phyloP scores from a whole-genome alignment of 1,140 invertebrate species.

The Cydia pomonella region DNA sequence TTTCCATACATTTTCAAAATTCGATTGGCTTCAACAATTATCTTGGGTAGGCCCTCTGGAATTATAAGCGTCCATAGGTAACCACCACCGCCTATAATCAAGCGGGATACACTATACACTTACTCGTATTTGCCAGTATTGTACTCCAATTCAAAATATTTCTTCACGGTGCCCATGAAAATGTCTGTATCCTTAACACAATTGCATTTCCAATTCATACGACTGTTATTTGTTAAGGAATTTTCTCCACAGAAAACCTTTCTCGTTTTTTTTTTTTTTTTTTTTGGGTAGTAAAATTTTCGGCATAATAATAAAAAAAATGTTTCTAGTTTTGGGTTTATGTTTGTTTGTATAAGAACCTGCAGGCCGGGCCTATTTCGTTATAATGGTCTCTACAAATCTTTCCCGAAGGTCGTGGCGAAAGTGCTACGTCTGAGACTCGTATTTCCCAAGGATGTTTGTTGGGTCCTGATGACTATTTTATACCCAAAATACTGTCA shows the following conservation, averaged over 20 bases:
- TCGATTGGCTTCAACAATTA: too few species aligned
- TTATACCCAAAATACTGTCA: neutral
- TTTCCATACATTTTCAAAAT: too few species aligned
- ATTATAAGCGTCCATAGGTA: too few species aligned
- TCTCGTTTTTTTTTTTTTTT: too few species aligned
- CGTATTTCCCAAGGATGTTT: constrained; percentile 9
- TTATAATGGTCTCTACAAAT: constrained; percentile 28
- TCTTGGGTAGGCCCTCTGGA: too few species aligned
- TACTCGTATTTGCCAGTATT: too few species aligned
- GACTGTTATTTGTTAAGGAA: constrained; percentile 4
- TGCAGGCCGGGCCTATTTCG: constrained; percentile 4
- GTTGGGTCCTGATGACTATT: constrained; percentile 9
- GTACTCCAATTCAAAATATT: too few species aligned
- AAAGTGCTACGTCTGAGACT: constrained; percentile 18
- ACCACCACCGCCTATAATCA: too few species aligned
- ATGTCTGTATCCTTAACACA: neutral
- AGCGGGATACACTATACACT: too few species aligned
- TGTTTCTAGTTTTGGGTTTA: neutral
- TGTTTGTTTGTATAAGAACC: constrained; percentile 2
- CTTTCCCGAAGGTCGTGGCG: constrained; percentile 21
- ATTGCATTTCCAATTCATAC: constrained; percentile 21
- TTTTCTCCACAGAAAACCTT: neutral
- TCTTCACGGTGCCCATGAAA: neutral
- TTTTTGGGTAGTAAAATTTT: too few species aligned
- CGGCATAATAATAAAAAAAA: too few species aligned